Base-by-base conservation (phyloP, 2,888 invertebrate genomes). In the Erannis defoliaria region DNA sequence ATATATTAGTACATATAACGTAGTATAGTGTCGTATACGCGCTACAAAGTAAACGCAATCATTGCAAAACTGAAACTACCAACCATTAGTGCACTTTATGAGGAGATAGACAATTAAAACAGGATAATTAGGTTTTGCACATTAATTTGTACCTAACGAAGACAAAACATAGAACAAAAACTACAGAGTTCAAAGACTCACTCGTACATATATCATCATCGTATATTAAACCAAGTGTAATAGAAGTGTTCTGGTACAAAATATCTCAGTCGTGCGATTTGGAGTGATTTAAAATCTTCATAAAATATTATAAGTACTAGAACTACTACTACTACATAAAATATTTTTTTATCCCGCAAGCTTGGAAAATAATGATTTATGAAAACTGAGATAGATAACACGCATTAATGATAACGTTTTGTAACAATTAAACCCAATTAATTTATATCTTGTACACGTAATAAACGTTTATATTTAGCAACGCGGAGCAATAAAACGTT, bases 371-470 rank as follows among this genome's bases (percentile, higher is more conserved):
- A 9, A 48, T 54, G 61, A 55, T 54, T 61, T 49, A 61, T 61
- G 29, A 14, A 60, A 49, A n/a, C 31, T 35, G 10, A 40, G 19
- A 56, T 49, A 57, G 48, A 53, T 54, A 58, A 43, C 60, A 66
- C 57, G 56, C 69, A 53, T 63, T 64, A 70, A 75, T 70, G 60
- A 62, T 51, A 68, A 73, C 55, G 70, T 65, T 68, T 68, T 71
- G 69, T 66, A 71, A 60, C 70, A 79, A 78, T 79, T 77, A 73
- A 51, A 69, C 64, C 70, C 68, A 70, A 77, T 76, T 64, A 73
- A 74, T 76, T 72, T 71, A 76, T 71, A 61, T 70, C 60, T 56
- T 37, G 53, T 33, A 65, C 64, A 68, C 56, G 71, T 58, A 64
- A 70, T 70, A 66, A 70, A 75, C 59, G 66, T 50, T 58, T 75